Evolutionary conservation across 2,113 vertebrate species (phyloP).

Genomic region (Edolisoma coerulescens): DNA sequence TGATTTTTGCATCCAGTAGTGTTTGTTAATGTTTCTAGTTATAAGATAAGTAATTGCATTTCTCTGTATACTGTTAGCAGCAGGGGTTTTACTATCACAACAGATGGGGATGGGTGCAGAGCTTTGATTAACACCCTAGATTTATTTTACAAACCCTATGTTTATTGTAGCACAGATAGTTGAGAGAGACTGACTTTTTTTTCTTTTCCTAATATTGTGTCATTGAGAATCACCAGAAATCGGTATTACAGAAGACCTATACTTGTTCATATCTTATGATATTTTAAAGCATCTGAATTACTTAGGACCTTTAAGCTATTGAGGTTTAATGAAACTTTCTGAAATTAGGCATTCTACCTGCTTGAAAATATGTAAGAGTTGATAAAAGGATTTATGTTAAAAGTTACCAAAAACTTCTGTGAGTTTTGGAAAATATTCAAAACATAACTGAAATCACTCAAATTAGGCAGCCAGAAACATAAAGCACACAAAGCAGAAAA

Average conservation of each 20-base stretch:
- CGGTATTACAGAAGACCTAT: not conserved
- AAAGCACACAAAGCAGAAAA: not conserved
- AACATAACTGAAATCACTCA: not conserved
- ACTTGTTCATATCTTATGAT: not conserved
- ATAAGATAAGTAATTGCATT: not conserved
- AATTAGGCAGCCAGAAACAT: not conserved
- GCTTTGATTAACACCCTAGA: slow-evolving; percentile 24
- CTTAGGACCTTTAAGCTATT: not conserved
- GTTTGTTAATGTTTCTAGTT: slow-evolving; percentile 9
- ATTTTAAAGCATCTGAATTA: not conserved
- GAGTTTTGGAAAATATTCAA: not conserved
- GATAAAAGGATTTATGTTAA: not conserved
- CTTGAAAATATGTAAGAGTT: not conserved
- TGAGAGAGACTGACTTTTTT: not conserved
- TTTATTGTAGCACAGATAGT: not conserved
- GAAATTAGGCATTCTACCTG: not conserved
- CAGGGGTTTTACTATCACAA: slow-evolving; percentile 15
- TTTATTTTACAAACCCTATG: not conserved
- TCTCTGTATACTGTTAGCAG: not conserved
- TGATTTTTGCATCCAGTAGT: not conserved
- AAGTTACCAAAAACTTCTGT: not conserved
- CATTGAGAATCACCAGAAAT: not conserved
- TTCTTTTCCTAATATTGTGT: not conserved
- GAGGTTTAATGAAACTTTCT: not conserved
- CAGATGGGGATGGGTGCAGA: slow-evolving; percentile 28